These are phyloP conservation scores for Paramisgurnus dabryanus DNA, from an alignment of 2,113 vertebrate genomes.

Conservation along the genomic window DNA sequence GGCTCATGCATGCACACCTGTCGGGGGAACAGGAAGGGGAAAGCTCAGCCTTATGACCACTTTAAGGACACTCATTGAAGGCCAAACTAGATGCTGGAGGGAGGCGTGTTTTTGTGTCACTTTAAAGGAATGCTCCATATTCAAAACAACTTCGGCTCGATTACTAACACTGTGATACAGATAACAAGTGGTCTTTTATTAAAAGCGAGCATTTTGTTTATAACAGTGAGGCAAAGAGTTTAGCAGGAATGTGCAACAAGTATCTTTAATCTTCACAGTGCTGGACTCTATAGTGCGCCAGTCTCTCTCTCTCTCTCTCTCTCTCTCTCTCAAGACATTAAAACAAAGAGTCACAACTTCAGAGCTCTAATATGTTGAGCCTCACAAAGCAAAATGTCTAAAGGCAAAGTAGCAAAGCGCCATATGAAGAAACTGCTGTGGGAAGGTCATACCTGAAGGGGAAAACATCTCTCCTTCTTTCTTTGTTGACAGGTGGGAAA, in stretches of 20 bases:
- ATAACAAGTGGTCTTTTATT: too few species aligned
- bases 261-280: too few species aligned
- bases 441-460: conserved; percentile 30
- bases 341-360: conserved; percentile 18
- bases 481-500: conserved; percentile 32
- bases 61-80: neutral
- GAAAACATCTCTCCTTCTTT: conserved; percentile 16
- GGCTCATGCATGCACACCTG: conserved; percentile 37
- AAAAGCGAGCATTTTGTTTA: too few species aligned
- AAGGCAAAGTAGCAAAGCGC: conserved; percentile 8
- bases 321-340: conserved; percentile 19
- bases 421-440: conserved; percentile 30
- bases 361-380: conserved; percentile 17
- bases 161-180: too few species aligned
- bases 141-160: neutral
- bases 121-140: conserved; percentile 8
- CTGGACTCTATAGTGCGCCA: too few species aligned
- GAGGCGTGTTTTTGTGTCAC: neutral
- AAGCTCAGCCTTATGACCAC: conserved; percentile 14
- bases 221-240: too few species aligned
- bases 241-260: too few species aligned
- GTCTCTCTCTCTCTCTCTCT: neutral
- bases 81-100: neutral
- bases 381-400: conserved; percentile 15
- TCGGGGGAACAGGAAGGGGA: conserved; percentile 9